Evolutionary conservation across 1,140 invertebrate genomes (phyloP).

Genomic region (Atta cephalotes): DNA sequence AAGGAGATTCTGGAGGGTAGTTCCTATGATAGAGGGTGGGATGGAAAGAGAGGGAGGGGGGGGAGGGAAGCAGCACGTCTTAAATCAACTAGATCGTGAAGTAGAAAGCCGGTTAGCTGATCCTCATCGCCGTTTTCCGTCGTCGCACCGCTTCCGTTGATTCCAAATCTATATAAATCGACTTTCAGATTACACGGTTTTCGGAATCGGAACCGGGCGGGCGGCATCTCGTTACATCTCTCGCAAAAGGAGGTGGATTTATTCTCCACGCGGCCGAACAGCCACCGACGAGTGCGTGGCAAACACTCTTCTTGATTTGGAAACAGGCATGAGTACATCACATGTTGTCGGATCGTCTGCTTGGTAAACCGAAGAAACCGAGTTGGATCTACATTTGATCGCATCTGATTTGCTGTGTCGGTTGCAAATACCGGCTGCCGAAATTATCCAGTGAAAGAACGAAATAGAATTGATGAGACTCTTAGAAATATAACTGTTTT

Average conservation of each 20-base stretch:
- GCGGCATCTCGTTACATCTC: constrained; percentile 27
- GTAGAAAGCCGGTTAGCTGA: constrained; percentile 51
- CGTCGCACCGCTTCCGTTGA: constrained; percentile 25
- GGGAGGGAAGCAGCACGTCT: constrained; percentile 17
- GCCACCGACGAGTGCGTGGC: constrained; percentile 2
- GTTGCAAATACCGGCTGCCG: background rate
- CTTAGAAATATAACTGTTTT: background rate
- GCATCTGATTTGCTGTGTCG: constrained; percentile 32
- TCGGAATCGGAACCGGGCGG: constrained; percentile 41
- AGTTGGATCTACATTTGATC: constrained; percentile 20
- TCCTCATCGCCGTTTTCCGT: constrained; percentile 49
- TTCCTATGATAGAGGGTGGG: background rate
- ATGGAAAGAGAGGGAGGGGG: too few relatives aligned
- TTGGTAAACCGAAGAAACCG: constrained; percentile 53
- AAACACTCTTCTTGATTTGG: constrained; percentile 47
- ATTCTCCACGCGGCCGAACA: constrained; percentile 19
- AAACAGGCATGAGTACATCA: constrained; percentile 1
- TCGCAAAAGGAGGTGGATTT: constrained; percentile 1
- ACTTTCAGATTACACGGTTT: constrained; percentile 74
- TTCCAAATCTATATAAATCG: constrained; percentile 79
- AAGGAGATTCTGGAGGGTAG: constrained; percentile 40
- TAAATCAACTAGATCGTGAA: constrained; percentile 55
- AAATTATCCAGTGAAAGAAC: constrained; percentile 12
- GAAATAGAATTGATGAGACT: background rate
- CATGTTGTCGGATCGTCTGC: constrained; percentile 31